Evolutionary conservation across 2,888 invertebrate species (phyloP), one percentile per base, ranked within the genome.

Genomic region (Pristionchus maxplancki): DNA sequence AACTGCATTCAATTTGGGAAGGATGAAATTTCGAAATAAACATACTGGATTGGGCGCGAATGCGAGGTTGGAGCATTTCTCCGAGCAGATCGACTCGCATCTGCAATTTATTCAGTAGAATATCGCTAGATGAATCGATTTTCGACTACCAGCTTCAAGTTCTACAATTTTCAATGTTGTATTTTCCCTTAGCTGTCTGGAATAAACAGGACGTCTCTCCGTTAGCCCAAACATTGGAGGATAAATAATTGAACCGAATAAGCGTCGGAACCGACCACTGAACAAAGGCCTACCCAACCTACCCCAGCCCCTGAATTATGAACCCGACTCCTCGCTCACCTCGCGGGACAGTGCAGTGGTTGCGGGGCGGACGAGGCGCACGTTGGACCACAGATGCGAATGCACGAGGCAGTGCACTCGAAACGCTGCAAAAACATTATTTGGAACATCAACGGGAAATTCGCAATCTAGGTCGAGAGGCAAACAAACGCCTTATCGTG

Each of bases 321-420:
- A 64, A n/a, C n/a, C 58, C 58, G 6, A 11, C 58, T 24, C 20
- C 40, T 2, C 34, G 48, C 44, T 48, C 31, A 86, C 86, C 71
- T 87, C 44, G 88, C 31, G 34, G 88, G 88, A 24, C 88, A 88
- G 8, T 37, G 78, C 37, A 88, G 37, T 40, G 88, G 88, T 15
- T 88, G 88, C 13, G 78, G 88, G 20, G 88, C 78, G 31, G 88
- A 31, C 1, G 74, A 50, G 0, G 88, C 88, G 24, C 88, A 88
- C 4, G 88, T 44, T 13, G 88, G 88, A 15, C 44, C 81, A 28
- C 88, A 88, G 17, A 48, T 78, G 20, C 88, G 88, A 31, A 88
- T 78, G 62, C 88, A 88, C 40, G 78, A 62, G 13, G 88, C 62
- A 2, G 78, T 88, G 31, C 88, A 88, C 81, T 88, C 88, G 62